These are phyloP conservation scores for Phasia obesa DNA, from an alignment of 2,888 invertebrate genomes.

Conservation along the genomic window DNA sequence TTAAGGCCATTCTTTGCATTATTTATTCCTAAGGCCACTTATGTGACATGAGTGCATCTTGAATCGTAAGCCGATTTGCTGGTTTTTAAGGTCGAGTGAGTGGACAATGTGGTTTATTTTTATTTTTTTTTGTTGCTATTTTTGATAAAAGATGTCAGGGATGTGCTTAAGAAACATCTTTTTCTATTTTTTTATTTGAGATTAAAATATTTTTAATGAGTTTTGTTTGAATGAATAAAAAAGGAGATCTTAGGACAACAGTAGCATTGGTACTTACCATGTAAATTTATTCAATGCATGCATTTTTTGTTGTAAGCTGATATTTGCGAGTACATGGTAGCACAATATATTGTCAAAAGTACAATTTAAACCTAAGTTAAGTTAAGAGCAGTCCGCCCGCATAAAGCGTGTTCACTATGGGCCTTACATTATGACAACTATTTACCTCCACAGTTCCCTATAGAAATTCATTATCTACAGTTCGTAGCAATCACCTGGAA, in stretches of 20 bases:
- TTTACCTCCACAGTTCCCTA: too few species aligned
- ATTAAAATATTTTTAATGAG: background rate
- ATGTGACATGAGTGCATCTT: conserved; percentile 50
- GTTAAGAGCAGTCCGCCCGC: too few species aligned
- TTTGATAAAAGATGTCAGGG: background rate
- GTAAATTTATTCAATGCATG: too few species aligned
- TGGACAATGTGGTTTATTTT: conserved; percentile 30
- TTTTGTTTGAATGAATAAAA: background rate
- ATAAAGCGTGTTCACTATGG: too few species aligned
- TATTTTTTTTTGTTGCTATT: conserved; percentile 16
- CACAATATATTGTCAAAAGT: background rate
- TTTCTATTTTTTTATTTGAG: background rate
- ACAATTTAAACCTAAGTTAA: too few species aligned
- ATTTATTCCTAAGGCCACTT: conserved; percentile 31
- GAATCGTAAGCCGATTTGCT: conserved; percentile 60
- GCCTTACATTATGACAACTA: too few species aligned
- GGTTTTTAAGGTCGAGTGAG: conserved; percentile 4
- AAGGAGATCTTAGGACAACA: background rate
- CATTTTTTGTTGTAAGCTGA: too few species aligned
- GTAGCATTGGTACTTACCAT: too few species aligned
- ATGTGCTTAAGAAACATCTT: conserved; percentile 26
- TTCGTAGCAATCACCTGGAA: too few species aligned
- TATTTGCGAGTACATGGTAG: too few species aligned
- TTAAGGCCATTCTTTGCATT: background rate
- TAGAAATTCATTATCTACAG: too few species aligned